Base-by-base conservation (phyloP, 2,113 vertebrate species). In the Ranitomeya imitator region DNA sequence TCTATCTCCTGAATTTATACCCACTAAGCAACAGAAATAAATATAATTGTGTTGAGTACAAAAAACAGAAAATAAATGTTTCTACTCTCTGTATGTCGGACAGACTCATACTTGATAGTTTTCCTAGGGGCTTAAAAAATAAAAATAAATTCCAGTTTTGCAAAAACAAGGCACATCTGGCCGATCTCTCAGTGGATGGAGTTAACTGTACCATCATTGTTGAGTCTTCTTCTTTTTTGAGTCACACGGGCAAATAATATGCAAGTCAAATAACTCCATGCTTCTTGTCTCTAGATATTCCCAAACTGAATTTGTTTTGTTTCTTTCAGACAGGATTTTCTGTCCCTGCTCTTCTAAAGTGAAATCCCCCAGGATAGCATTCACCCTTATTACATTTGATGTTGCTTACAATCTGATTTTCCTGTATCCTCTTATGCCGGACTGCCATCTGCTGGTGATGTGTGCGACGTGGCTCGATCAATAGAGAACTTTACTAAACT, bases 241-340 rank as follows among this genome's bases (percentile, higher is more conserved):
- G 82, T 76, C 77, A 76, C 57, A 88, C 55, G 51, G 63, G 59
- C 19, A 65, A 63, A 52, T 78, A 16, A 54, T 52, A 71, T 71
- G 61, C 77, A 83, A 76, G 26, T 88, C 79, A 88, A 88, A 83
- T 83, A 88, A 71, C 85, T 77, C 16, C 59, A 14, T 54, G 71
- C 59, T 23, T 65, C 31, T 59, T 57, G 21, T 76, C 79, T 83
- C 21, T 37, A 73, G 79, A 83, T 76, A 83, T 83, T 88, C 86
- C 79, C 57, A 88, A 63, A 88, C 67, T 83, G 86, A 37, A 88
- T 83, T 88, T 88, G 79, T 61, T 88, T 79, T 76, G 76, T 63
- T 60, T 61, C 83, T 76, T 83, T 76, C 51, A 76, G 86, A 76
- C 67, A 76, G 67, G 69, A 76, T 83, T 88, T 88, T 88, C 80